A percentile compares a stretch with the other conserved stretches of the same genome.
Evolutionary conservation across 2,888 invertebrate genomes (phyloP).

Genomic region (Patella depressa): DNA sequence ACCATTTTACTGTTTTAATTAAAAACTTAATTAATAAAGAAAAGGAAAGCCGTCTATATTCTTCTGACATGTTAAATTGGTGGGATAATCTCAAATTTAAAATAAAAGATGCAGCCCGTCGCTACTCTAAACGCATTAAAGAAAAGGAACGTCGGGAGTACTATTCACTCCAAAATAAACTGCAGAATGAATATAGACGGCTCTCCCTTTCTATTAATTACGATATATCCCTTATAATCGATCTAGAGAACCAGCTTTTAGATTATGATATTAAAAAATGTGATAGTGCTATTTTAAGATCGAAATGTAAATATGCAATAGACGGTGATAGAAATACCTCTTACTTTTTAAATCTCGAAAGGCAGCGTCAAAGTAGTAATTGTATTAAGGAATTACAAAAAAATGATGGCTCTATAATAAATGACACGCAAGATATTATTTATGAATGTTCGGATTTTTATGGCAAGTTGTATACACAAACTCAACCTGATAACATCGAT

Average conservation of each 20-base stretch:
- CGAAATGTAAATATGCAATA: background rate
- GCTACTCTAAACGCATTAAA: no score
- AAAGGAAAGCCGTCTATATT: background rate
- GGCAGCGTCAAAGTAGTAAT: background rate
- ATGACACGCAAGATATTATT: no score
- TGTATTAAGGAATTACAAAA: background rate
- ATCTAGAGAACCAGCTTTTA: no score
- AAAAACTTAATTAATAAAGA: no score
- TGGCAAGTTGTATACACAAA: no score
- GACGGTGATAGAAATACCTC: background rate
- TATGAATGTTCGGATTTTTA: background rate
- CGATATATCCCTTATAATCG: no score
- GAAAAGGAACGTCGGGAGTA: no score
- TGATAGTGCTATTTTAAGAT: no score
- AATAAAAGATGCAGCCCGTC: conserved; percentile 18
- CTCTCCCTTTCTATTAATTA: background rate
- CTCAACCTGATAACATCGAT: no score
- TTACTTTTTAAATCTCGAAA: background rate
- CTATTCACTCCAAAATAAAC: no score
- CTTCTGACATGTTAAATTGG: conserved; percentile 20
- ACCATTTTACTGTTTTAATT: background rate
- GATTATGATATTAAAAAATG: no score
- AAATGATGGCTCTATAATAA: no score
- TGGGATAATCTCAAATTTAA: conserved; percentile 32
- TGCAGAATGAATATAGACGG: conserved; percentile 12